These are phyloP conservation scores for Eristalis arbustorum DNA, from an alignment of 2,888 invertebrate species.

Conservation along the genomic window DNA sequence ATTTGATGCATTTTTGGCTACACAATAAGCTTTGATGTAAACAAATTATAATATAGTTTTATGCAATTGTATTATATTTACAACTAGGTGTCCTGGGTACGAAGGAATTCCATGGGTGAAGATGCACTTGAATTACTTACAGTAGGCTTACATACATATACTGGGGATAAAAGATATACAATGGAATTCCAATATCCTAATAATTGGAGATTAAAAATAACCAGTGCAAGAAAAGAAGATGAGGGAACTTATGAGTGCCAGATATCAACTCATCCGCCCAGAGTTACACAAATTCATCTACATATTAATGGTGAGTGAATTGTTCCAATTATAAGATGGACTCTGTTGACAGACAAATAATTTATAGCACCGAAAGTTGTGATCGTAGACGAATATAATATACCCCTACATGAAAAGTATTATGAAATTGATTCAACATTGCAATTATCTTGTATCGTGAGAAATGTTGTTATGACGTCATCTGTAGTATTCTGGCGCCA, in stretches of 20 bases:
- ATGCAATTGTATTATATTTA: neutral
- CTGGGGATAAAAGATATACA: conserved; percentile 84
- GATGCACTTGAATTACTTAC: conserved; percentile 85
- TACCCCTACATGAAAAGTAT: conserved; percentile 82
- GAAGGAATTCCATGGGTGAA: conserved; percentile 83
- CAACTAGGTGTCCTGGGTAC: conserved; percentile 86
- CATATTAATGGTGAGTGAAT: conserved; percentile 80
- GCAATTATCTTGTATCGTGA: conserved; percentile 82
- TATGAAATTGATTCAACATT: conserved; percentile 83
- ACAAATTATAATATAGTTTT: too few relatives aligned
- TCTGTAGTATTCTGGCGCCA: conserved; percentile 82
- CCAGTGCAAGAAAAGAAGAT: conserved; percentile 81
- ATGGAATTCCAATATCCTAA: conserved; percentile 83
- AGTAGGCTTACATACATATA: conserved; percentile 85
- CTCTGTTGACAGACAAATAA: neutral
- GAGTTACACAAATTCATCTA: conserved; percentile 81
- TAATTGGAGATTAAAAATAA: conserved; percentile 82
- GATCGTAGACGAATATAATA: conserved; percentile 82
- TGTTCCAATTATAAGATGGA: neutral
- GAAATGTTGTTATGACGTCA: conserved; percentile 81
- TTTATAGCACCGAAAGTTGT: conserved; percentile 82
- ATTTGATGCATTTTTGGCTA: neutral
- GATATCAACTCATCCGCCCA: conserved; percentile 82
- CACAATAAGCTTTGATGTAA: too few relatives aligned
- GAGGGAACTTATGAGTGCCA: conserved; percentile 82